Conservation (phyloP, 2,888 invertebrate species). For the Habroteleia sp. region DNA sequence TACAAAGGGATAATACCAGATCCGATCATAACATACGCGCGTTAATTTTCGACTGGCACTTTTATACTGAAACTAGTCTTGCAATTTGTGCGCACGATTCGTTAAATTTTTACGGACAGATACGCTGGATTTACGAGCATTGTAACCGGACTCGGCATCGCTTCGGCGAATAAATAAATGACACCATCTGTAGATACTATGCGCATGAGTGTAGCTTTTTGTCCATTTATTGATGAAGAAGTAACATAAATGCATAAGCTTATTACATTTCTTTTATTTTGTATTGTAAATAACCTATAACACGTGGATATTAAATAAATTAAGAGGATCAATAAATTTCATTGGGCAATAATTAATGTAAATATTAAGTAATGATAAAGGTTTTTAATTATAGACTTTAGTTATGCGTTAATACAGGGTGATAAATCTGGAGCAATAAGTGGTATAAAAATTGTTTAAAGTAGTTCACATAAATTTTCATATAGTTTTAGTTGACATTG, state of each 20-base stretch:
- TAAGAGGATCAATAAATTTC: constrained; percentile 58
- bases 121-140: constrained; percentile 72
- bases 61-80: constrained; percentile 38
- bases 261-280: constrained; percentile 21
- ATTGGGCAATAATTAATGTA: constrained; percentile 33
- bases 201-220: constrained; percentile 4
- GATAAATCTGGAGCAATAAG: constrained; percentile 10
- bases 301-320: constrained; percentile 44
- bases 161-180: constrained; percentile 49
- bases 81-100: constrained; percentile 65
- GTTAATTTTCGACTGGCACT: constrained; percentile 49
- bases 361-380: constrained; percentile 42
- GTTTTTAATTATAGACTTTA: constrained; percentile 26
- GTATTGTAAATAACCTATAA: constrained; percentile 45
- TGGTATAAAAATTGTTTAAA: constrained; percentile 27
- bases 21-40: constrained; percentile 10
- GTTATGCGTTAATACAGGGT: constrained; percentile 30
- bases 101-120: constrained; percentile 75
- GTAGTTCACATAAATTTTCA: constrained; percentile 24
- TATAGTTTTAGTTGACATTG: constrained; percentile 33
- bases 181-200: constrained; percentile 35
- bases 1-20: constrained; percentile 7
- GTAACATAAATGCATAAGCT: constrained; percentile 22
- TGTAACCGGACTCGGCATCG: constrained; percentile 68
- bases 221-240: constrained; percentile 41